Conservation (phyloP, 1,140 invertebrate genomes). For the Pseudomyrmex flavicornis region DNA sequence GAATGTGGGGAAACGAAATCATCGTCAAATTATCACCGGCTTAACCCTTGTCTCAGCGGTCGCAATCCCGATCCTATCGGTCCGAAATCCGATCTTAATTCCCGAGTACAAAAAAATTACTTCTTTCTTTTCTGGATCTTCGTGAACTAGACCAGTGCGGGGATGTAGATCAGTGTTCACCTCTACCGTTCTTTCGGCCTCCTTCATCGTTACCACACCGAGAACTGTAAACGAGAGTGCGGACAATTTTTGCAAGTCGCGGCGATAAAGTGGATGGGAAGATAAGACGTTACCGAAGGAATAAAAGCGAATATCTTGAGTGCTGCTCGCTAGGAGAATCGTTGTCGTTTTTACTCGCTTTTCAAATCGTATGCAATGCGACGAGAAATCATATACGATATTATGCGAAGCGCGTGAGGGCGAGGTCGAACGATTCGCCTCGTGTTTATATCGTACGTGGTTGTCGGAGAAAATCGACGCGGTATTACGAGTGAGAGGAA, state of each 20-base stretch:
- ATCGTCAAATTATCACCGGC: constrained; percentile 60
- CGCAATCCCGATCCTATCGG: too few relatives aligned
- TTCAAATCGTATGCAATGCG: constrained; percentile 35
- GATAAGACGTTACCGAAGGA: constrained; percentile 55
- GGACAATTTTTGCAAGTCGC: constrained; percentile 57
- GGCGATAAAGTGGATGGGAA: constrained; percentile 56
- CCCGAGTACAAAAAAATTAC: constrained; percentile 55
- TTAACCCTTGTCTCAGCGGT: constrained; percentile 61
- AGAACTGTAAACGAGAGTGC: constrained; percentile 45
- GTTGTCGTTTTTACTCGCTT: not conserved
- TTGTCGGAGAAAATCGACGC: constrained; percentile 25
- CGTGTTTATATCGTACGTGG: not conserved
- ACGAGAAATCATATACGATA: constrained; percentile 36
- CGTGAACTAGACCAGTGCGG: not conserved
- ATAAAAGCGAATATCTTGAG: constrained; percentile 49
- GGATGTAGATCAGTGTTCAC: constrained; percentile 8
- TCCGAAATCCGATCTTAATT: constrained; percentile 66
- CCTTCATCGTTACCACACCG: constrained; percentile 60
- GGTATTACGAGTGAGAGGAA: constrained; percentile 39
- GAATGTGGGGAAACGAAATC: not conserved
- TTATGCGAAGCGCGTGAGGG: constrained; percentile 36
- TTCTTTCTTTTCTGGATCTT: not conserved
- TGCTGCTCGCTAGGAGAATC: not conserved
- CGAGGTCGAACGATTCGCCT: constrained; percentile 37
- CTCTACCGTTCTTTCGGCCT: not conserved